Base-by-base conservation (phyloP, 2,888 invertebrate genomes). In the Mythimna loreyi region DNA sequence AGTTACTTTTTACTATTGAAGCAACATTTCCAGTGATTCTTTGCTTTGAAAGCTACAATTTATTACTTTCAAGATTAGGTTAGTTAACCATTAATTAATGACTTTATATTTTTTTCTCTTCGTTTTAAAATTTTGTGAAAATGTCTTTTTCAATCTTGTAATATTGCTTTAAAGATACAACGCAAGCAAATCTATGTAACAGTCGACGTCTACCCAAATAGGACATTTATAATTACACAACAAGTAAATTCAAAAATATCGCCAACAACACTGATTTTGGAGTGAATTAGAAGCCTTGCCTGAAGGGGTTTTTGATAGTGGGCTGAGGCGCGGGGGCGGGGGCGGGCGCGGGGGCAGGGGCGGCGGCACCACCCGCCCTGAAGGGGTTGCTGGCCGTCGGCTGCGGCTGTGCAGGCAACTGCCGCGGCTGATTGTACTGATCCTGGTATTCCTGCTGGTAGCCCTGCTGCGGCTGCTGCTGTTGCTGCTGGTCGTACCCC, bases 241-340 rank as follows among this genome's bases (percentile, higher is more conserved):
- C 95, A 96, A 95, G 93, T 93, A 92, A 92, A 89, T 93, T 93
- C 82, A 92, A 92, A 93, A 92, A 92, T 91, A 90, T 91, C 90
- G 91, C 93, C 93, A 95, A 95, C 94, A 94, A 94, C 93, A 93
- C 89, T 90, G 89, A 93, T 89, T 82, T 86, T 84, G 83, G 81
- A 86, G 84, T 79, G 85, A 90, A 92, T 92, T 95, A 97, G 94
- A 98, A 97, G 92, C 98, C 98, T 97, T 98, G 98, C 91, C 98
- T 97, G 96, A 98, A 98, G 74, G 98, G 98, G 94, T 98, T 98
- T 87, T 97, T 97, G 87, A 97, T 96, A 65, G 95, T 86, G 68
- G 90, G 94, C 69, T 93, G 87, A 75, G 95, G 85, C 92, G 93
- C 65, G 8, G 90, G 89, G 85, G 89, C 94, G 88, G 89, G 94